These are phyloP conservation scores for Diploptera punctata DNA, from an alignment of 2,888 invertebrate species.

Conservation along the genomic window DNA sequence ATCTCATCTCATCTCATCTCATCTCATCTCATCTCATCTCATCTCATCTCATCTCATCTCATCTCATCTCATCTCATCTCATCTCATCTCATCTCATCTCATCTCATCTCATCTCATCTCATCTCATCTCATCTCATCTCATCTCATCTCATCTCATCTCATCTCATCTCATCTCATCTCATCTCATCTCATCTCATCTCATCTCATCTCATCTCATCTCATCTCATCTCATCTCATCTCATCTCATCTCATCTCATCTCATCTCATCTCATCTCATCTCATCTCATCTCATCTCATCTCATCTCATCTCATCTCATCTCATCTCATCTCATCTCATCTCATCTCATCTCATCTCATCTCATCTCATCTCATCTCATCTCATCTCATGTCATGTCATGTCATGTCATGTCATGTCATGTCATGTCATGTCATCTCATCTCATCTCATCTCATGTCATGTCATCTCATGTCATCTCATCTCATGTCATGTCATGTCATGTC, in stretches of 20 bases:
- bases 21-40: background rate
- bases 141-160: background rate
- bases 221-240: no score
- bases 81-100: background rate
- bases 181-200: background rate
- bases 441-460: background rate
- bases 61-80: background rate
- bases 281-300: background rate
- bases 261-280: background rate
- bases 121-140: background rate
- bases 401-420: slow-evolving; percentile 2
- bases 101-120: background rate
- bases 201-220: background rate
- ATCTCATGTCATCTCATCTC: slow-evolving; percentile 8
- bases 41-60: background rate
- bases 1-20: background rate
- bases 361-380: slow-evolving; percentile 9
- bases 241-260: background rate
- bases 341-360: slow-evolving; percentile 5
- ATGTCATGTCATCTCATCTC: slow-evolving; percentile 7
- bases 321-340: slow-evolving; percentile 14
- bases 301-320: slow-evolving; percentile 11
- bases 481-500: background rate
- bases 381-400: slow-evolving; percentile 4
- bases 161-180: background rate